Percentiles rank a stretch among this genome's conserved stretches.
These are phyloP conservation scores for Gobionotothen gibberifrons DNA, from an alignment of 2,797 vertebrate genomes.

Conservation along the genomic window DNA sequence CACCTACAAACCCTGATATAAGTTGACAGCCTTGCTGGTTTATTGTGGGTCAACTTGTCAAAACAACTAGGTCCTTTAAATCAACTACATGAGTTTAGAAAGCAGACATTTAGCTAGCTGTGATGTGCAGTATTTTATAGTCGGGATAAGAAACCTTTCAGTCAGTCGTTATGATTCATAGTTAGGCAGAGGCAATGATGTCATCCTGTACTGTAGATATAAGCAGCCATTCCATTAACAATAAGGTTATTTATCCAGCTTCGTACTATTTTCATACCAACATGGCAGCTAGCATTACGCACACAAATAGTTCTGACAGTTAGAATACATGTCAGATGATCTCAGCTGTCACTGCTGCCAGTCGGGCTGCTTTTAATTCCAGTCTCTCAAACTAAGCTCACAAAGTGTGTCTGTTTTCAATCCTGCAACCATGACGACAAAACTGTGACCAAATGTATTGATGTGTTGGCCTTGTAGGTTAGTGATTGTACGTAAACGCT, in stretches of 20 bases:
- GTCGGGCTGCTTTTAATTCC: background rate
- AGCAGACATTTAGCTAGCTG: background rate
- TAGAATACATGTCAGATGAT: slow-evolving; percentile 20
- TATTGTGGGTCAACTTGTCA: background rate
- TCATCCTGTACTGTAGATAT: slow-evolving; percentile 12
- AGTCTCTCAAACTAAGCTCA: background rate
- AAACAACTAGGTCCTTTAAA: background rate
- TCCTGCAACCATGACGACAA: background rate
- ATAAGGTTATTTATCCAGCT: background rate
- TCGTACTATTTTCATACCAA: background rate
- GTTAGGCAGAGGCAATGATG: slow-evolving; percentile 26
- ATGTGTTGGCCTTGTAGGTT: background rate
- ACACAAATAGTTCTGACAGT: slow-evolving; percentile 20
- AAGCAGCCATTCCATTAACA: background rate
- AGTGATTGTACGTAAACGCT: background rate
- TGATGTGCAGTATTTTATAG: background rate
- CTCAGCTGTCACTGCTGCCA: slow-evolving; percentile 30
- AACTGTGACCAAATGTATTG: background rate
- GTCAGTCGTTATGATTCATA: background rate
- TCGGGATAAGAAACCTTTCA: background rate
- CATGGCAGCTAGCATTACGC: background rate
- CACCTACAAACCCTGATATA: background rate
- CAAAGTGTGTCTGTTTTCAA: slow-evolving; percentile 13
- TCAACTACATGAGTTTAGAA: background rate
- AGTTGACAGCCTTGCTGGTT: background rate